Evolutionary conservation across 2,113 vertebrate species (phyloP), one percentile per base, ranked within the genome.

Genomic region (Peromyscus californicus): DNA sequence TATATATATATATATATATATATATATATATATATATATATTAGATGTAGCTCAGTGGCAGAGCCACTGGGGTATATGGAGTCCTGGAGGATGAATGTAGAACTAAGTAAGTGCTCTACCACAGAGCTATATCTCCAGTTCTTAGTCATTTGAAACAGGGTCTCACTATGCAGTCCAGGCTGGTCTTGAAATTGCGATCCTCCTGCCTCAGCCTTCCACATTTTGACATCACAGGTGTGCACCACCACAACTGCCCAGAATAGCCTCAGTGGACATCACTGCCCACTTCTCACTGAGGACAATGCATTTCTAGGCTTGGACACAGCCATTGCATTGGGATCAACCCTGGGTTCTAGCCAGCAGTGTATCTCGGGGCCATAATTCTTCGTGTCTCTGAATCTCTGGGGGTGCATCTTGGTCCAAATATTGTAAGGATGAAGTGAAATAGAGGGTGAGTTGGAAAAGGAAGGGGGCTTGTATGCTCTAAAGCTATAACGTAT

Each of bases 81-180:
- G 9, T 1, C 6, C 61, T 6, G 2, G 61, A 45, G 26, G 1
- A 17, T 84, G 57, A 39, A 63, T 0, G 1, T 3, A 19, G 24
- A n/a, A 9, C n/a, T 42, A 63, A 4, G 16, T 42, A 84, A 45
- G 33, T 10, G 24, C 2, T 19, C 36, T 59, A 39, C 48, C 1
- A 5, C 26, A 1, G 1, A 33, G 26, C n/a, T 31, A 42, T 36
- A 42, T 42, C 54, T 42, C n/a, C 26, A 61, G 51, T 4, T 36
- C 22, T 39, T 1, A 26, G 45, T 54, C 21, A n/a, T 8, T n/a
- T 70, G 33, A 72, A 69, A 70, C 21, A 70, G 85, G 63, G 42
- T 69, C 65, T 51, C 7, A 2, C 33, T 70, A 7, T 5, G 7
- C 19, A 89, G 22, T 51, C 36, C 15, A 74, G 67, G 48, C 51